These are phyloP conservation scores for Parapsyche elsis DNA, from an alignment of 1,140 invertebrate genomes.

Conservation along the genomic window DNA sequence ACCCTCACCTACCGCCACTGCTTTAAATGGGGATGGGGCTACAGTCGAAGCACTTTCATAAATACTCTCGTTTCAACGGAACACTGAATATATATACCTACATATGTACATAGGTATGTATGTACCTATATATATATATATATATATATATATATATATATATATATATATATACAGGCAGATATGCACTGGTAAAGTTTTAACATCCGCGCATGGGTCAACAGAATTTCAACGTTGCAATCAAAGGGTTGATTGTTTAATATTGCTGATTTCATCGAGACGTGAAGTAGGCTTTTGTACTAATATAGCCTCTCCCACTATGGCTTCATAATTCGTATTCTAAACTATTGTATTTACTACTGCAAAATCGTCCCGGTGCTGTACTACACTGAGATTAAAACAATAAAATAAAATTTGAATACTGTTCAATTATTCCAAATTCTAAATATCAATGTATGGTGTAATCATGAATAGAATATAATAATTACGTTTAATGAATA, in stretches of 20 bases:
- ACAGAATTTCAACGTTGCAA: constrained; percentile 4
- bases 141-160: background rate
- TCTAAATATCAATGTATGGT: too few species aligned
- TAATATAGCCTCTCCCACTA: background rate
- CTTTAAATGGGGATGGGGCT: background rate
- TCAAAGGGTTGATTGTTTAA: constrained; percentile 1
- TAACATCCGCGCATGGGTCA: background rate
- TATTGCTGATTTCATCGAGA: background rate
- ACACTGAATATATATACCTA: background rate
- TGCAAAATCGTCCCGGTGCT: too few species aligned
- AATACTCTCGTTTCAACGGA: background rate
- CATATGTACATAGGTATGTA: background rate
- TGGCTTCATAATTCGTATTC: constrained; percentile 2
- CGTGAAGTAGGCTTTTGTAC: background rate
- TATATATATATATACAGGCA: background rate
- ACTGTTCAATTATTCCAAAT: too few species aligned
- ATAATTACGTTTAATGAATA: too few species aligned
- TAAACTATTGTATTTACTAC: background rate
- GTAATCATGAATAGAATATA: too few species aligned
- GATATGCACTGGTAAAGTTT: background rate
- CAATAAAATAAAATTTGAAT: too few species aligned
- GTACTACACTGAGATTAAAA: too few species aligned
- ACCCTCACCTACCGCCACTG: background rate
- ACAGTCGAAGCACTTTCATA: constrained; percentile 26
- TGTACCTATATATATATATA: background rate